Base-by-base conservation (phyloP, 2,888 invertebrate genomes). In the Polietes domitor region DNA sequence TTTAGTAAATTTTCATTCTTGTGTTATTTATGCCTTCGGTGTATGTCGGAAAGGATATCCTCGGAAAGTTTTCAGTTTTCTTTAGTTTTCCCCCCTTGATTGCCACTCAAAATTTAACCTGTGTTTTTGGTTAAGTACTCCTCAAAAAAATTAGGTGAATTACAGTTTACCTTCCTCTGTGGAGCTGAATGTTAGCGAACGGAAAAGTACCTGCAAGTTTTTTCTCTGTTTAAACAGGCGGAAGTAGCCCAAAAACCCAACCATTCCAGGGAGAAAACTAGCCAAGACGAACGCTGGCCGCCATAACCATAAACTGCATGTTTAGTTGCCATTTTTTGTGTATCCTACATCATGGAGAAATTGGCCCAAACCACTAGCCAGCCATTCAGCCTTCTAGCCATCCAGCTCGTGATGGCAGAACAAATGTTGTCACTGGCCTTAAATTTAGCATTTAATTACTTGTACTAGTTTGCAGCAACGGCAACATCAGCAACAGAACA, bases 371-470 rank as follows among this genome's bases (percentile, higher is more conserved):
- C n/a, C n/a, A n/a, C n/a, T n/a, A n/a, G n/a, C n/a, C n/a, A n/a
- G n/a, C n/a, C n/a, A n/a, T n/a, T n/a, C n/a, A n/a, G n/a, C n/a
- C n/a, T n/a, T n/a, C n/a, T n/a, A n/a, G n/a, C n/a, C n/a, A n/a
- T 9, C 24, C 2, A 7, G 12, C 58, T 21, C 15, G 26, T 24
- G 58, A 26, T 26, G 26, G 58, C 24, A 21, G 47, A 47, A 68
- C 55, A 77, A 41, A 73, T 74, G 76, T 81, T 84, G 81, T 84
- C 81, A 84, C 81, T 81, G 76, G 81, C 76, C 81, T 79, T 73
- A 79, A 84, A 79, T 81, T 81, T 79, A 76, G 70, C 76, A 81
- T 81, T 79, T 84, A 81, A 81, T 84, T 84, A 81, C 78, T 65
- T 65, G 37, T 68, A 28, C 28, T 61, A 28, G 61, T 19, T 28